Evolutionary conservation across 2,888 invertebrate species (phyloP).

Genomic region (Epicampocera succincta): DNA sequence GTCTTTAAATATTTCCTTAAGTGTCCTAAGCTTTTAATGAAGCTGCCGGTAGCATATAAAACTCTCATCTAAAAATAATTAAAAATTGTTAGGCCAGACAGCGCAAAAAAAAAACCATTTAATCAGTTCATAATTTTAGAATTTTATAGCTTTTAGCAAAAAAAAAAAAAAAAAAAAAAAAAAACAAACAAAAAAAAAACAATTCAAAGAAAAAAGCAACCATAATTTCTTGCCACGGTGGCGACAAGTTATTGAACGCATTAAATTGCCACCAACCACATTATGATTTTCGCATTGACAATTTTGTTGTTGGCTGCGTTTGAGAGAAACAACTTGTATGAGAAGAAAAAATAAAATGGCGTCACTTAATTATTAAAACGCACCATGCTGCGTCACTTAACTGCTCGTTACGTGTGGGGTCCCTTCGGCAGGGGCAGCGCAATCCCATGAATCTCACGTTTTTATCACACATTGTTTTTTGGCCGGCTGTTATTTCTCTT

Average conservation of each 20-base stretch:
- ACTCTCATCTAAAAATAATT: conserved; percentile 60
- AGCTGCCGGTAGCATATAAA: conserved; percentile 24
- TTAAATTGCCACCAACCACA: conserved; percentile 62
- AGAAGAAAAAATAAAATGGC: conserved; percentile 68
- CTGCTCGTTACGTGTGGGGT: conserved; percentile 60
- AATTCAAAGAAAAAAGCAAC: too few species aligned
- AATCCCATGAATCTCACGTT: conserved; percentile 50
- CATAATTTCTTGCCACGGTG: conserved; percentile 13
- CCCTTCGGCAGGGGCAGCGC: conserved; percentile 46
- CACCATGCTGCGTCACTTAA: conserved; percentile 67
- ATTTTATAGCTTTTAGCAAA: conserved; percentile 54
- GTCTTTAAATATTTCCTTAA: conserved; percentile 19
- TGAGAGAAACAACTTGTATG: conserved; percentile 31
- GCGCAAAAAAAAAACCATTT: conserved; percentile 12
- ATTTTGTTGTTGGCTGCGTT: conserved; percentile 21
- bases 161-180: neutral
- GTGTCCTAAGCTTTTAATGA: conserved; percentile 65
- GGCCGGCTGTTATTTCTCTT: conserved; percentile 27
- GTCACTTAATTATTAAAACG: conserved; percentile 65
- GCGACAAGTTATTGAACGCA: conserved; percentile 58
- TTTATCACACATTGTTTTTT: conserved; percentile 32
- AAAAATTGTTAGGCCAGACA: conserved; percentile 50
- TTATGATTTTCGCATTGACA: conserved; percentile 54
- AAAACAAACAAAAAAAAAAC: too few species aligned
- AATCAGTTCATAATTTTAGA: conserved; percentile 62